These are phyloP conservation scores for Siniperca undulata DNA, from an alignment of 2,797 vertebrate genomes.

Conservation along the genomic window DNA sequence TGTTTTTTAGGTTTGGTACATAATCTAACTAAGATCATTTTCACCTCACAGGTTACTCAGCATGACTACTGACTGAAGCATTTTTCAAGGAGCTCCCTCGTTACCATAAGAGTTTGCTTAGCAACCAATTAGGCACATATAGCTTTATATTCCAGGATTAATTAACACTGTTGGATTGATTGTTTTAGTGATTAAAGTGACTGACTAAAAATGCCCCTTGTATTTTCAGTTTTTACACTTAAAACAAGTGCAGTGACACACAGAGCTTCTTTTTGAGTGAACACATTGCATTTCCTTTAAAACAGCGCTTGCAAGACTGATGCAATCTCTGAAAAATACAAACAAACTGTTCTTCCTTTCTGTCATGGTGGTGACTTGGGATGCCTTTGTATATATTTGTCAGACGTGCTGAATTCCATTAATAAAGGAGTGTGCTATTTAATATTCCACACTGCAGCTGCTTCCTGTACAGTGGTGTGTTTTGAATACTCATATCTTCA, in stretches of 20 bases:
- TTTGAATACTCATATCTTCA: not conserved
- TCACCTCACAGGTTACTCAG: not conserved
- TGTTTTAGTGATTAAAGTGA: constrained; percentile 12
- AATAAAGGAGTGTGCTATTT: constrained; percentile 38
- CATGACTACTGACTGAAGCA: not conserved
- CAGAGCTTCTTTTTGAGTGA: constrained; percentile 1
- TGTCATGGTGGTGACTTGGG: constrained; percentile 4
- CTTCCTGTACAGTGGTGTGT: not conserved
- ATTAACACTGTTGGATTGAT: not conserved
- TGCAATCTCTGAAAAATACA: constrained; percentile 47
- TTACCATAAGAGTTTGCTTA: constrained; percentile 1
- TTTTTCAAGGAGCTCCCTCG: not conserved
- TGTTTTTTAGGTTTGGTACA: too few relatives aligned
- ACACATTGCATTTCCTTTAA: constrained; percentile 23
- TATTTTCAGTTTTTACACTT: not conserved
- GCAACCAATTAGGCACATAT: not conserved
- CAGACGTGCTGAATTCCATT: constrained; percentile 18
- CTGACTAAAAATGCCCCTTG: not conserved
- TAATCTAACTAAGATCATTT: not conserved
- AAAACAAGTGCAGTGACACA: not conserved
- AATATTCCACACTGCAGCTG: constrained; percentile 23
- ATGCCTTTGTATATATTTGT: constrained; percentile 1
- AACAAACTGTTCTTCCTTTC: constrained; percentile 19
- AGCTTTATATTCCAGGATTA: not conserved
- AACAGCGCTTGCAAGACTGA: constrained; percentile 45